Percentiles rank a stretch among this genome's conserved stretches.
These are phyloP conservation scores for Nilaparvata lugens DNA, from an alignment of 1,140 invertebrate species.

Conservation along the genomic window DNA sequence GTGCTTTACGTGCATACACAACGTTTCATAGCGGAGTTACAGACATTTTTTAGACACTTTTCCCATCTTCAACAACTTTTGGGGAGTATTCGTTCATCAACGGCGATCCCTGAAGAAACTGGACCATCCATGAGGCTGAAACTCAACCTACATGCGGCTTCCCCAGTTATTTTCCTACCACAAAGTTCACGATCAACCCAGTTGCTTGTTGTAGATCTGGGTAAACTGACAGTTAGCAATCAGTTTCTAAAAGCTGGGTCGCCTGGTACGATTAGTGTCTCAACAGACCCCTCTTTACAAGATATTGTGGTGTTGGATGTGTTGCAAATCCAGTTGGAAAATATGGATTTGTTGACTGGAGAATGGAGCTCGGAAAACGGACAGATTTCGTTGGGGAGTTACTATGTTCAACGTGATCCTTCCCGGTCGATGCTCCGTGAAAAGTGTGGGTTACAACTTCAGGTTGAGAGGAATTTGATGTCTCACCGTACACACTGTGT, in stretches of 20 bases:
- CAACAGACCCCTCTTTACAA: constrained; percentile 5
- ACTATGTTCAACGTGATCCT: constrained; percentile 43
- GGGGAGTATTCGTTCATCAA: constrained; percentile 17
- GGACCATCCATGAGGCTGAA: constrained; percentile 39
- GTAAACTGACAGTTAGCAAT: constrained; percentile 70
- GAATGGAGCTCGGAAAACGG: constrained; percentile 32
- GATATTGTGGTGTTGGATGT: constrained; percentile 54
- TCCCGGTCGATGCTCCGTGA: constrained; percentile 57
- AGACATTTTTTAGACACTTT: constrained; percentile 80
- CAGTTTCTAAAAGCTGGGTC: constrained; percentile 53
- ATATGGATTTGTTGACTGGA: constrained; percentile 75
- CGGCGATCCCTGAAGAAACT: constrained; percentile 1
- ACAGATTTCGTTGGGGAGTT: constrained; percentile 37
- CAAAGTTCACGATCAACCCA: constrained; percentile 69
- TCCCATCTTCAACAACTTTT: constrained; percentile 63
- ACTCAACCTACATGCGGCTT: constrained; percentile 61
- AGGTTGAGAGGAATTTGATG: constrained; percentile 78
- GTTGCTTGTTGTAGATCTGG: constrained; percentile 73
- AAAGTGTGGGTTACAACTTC: constrained; percentile 67
- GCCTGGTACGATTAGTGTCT: constrained; percentile 43
- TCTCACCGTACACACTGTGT: constrained; percentile 55
- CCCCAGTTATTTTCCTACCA: constrained; percentile 81
- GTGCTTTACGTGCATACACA: constrained; percentile 93
- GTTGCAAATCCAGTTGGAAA: constrained; percentile 63
- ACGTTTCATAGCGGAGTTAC: constrained; percentile 79